A percentile compares a stretch with the other conserved stretches of the same genome.
These are phyloP conservation scores for Drosophila lini DNA, from an alignment of 1,140 invertebrate genomes.

Conservation along the genomic window DNA sequence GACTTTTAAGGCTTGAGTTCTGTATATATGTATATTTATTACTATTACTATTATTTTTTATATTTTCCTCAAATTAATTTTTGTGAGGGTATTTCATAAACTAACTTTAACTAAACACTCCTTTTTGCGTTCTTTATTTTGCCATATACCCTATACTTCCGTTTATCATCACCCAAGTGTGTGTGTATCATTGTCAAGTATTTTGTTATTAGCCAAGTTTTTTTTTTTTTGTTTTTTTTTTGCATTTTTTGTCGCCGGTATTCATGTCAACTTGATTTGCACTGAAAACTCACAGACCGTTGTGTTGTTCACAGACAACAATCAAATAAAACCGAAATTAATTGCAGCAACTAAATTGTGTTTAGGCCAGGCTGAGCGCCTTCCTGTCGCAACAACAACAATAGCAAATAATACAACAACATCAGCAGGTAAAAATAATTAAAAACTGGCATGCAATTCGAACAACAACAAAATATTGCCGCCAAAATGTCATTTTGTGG, in stretches of 20 bases:
- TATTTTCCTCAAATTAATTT: too few relatives aligned
- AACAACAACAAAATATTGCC: not conserved
- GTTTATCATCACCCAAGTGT: constrained; percentile 19
- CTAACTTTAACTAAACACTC: too few relatives aligned
- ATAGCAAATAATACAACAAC: not conserved
- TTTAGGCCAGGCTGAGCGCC: constrained; percentile 41
- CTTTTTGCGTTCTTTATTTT: constrained; percentile 22
- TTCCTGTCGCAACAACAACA: constrained; percentile 27
- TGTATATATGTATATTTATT: too few relatives aligned
- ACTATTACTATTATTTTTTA: too few relatives aligned
- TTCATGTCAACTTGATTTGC: constrained; percentile 59
- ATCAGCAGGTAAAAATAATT: constrained; percentile 44
- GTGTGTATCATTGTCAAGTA: constrained; percentile 21
- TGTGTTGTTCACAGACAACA: constrained; percentile 15
- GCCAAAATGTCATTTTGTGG: constrained; percentile 64
- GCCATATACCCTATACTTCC: constrained; percentile 25
- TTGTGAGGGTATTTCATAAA: too few relatives aligned
- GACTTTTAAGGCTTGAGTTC: too few relatives aligned
- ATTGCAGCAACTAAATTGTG: constrained; percentile 52
- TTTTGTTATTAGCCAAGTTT: constrained; percentile 18
- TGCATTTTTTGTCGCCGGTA: constrained; percentile 20
- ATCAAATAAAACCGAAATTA: constrained; percentile 50
- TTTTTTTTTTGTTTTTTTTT: constrained; percentile 9
- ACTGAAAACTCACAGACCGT: constrained; percentile 49
- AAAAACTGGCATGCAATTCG: constrained; percentile 25